Conservation (phyloP, 2,113 vertebrate genomes). For the Trinectes maculatus region DNA sequence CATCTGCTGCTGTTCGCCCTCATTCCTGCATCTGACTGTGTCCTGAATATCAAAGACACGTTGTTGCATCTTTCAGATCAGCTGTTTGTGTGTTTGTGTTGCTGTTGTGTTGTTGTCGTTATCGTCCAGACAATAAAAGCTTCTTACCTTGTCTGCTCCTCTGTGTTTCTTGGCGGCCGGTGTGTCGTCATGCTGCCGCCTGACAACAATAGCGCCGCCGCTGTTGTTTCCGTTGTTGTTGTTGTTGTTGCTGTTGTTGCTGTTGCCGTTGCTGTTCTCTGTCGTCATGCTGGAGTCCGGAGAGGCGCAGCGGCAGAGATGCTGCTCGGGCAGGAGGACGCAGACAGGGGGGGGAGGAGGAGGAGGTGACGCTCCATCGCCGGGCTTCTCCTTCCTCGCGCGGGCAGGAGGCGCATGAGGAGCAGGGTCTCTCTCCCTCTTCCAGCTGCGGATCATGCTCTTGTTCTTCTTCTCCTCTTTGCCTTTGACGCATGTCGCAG, state of each 20-base stretch:
- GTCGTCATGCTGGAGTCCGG: constrained; percentile 65
- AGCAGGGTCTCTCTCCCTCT: constrained; percentile 88
- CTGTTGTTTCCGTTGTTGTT: constrained; percentile 65
- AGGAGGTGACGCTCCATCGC: constrained; percentile 82
- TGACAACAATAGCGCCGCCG: constrained; percentile 84
- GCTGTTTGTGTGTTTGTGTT: neutral
- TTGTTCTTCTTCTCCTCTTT: constrained; percentile 92
- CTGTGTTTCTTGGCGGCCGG: constrained; percentile 91
- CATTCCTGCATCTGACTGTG: constrained; percentile 58
- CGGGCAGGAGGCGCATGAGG: constrained; percentile 76
- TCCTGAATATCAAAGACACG: constrained; percentile 26
- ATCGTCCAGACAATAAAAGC: constrained; percentile 57
- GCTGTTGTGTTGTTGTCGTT: neutral
- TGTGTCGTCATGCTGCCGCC: constrained; percentile 88
- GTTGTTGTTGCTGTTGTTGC: constrained; percentile 62
- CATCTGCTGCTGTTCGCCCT: constrained; percentile 45
- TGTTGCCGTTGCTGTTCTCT: constrained; percentile 71
- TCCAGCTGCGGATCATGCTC: constrained; percentile 88
- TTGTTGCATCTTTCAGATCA: neutral
- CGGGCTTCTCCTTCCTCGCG: constrained; percentile 85
- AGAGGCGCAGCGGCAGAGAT: constrained; percentile 86
- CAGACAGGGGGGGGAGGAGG: constrained; percentile 47
- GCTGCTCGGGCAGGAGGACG: constrained; percentile 85
- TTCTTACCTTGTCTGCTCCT: constrained; percentile 92
- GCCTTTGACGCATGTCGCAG: constrained; percentile 87